A percentile compares a stretch with the other conserved stretches of the same genome.
Evolutionary conservation across 2,888 invertebrate species (phyloP).

Genomic region (Drosophila cracens): DNA sequence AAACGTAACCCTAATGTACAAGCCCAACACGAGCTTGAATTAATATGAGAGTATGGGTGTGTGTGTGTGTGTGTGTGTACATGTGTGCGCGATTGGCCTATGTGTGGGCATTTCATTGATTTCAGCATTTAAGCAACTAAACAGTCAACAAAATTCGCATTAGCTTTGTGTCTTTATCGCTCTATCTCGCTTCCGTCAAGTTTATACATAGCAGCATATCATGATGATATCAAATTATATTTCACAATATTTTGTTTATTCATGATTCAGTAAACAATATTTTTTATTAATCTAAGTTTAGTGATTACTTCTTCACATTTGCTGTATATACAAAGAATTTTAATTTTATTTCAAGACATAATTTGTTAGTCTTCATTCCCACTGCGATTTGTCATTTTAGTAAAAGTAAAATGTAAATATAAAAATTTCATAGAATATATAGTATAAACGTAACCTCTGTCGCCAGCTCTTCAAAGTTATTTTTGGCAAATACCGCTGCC

Average conservation of each 20-base stretch:
- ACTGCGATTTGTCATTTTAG: not conserved
- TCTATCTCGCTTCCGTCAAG: slow-evolving; percentile 18
- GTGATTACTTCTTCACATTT: not conserved
- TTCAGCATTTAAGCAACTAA: slow-evolving; percentile 55
- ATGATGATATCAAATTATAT: slow-evolving; percentile 27
- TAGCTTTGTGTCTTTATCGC: slow-evolving; percentile 14
- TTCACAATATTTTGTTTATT: not conserved
- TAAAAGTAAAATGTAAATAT: not conserved
- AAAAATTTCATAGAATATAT: not conserved
- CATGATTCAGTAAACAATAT: not conserved
- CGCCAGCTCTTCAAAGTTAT: slow-evolving; percentile 24
- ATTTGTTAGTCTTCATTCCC: not conserved
- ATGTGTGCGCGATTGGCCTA: slow-evolving; percentile 8
- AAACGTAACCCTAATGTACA: slow-evolving; percentile 67
- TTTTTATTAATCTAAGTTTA: not conserved
- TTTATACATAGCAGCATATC: slow-evolving; percentile 27
- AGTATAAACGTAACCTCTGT: slow-evolving; percentile 29
- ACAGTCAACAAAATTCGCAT: slow-evolving; percentile 38
- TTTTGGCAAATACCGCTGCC: slow-evolving; percentile 44
- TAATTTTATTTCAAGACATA: not conserved
- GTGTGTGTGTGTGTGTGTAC: slow-evolving; percentile 6
- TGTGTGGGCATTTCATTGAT: slow-evolving; percentile 74
- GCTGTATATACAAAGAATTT: not conserved
- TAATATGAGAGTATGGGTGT: slow-evolving; percentile 16
- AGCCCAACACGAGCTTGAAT: slow-evolving; percentile 67